Evolutionary conservation across 2,888 invertebrate genomes (phyloP).

Genomic region (Athrips mouffetella): DNA sequence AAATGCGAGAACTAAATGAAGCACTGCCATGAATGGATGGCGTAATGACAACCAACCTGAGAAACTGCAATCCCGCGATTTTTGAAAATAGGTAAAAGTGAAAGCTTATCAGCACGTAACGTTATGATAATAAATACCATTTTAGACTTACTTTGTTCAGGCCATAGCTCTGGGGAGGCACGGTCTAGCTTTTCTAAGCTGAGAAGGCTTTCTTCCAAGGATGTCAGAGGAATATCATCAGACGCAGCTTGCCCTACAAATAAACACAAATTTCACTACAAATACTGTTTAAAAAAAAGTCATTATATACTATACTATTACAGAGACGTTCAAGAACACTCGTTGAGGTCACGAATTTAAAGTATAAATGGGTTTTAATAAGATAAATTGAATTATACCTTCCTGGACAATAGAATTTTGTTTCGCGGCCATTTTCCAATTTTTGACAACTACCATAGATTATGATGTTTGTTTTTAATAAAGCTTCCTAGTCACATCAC

Average conservation of each 20-base stretch:
- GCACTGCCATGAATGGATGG: constrained; percentile 33
- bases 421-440: constrained; percentile 82
- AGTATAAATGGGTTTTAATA: not conserved
- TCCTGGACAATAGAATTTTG: constrained; percentile 80
- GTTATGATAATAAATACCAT: not conserved
- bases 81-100: constrained; percentile 30
- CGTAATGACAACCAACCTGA: constrained; percentile 69
- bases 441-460: constrained; percentile 35
- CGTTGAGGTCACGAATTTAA: not conserved
- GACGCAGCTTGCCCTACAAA: constrained; percentile 60
- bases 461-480: not conserved
- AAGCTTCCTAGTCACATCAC: no score
- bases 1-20: constrained; percentile 42
- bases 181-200: constrained; percentile 95
- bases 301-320: no score
- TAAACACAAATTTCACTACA: constrained; percentile 10
- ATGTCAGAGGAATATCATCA: constrained; percentile 73
- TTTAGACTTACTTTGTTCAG: constrained; percentile 89
- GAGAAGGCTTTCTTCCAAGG: constrained; percentile 85
- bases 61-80: constrained; percentile 59
- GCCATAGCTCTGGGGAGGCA: constrained; percentile 97
- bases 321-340: no score
- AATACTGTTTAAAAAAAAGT: not conserved
- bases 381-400: constrained; percentile 62
- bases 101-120: not conserved